These are phyloP conservation scores for Piprites chloris DNA, from an alignment of 2,113 vertebrate species.

Conservation along the genomic window DNA sequence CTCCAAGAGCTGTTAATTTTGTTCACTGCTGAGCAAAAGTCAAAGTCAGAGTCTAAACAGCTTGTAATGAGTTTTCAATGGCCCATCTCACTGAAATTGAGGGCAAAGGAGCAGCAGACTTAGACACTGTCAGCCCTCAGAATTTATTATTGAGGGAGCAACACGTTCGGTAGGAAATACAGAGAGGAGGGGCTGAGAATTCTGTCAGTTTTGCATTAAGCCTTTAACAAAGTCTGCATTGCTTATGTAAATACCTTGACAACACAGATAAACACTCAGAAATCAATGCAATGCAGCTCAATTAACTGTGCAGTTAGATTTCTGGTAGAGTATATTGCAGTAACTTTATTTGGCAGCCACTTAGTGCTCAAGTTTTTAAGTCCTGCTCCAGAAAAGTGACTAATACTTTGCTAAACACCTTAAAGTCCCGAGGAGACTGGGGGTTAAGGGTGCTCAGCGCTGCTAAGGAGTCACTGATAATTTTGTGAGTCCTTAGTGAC, in stretches of 20 bases:
- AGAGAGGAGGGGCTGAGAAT: constrained; percentile 32
- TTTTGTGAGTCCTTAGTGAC: background rate
- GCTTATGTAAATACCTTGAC: constrained; percentile 49
- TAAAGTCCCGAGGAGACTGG: background rate
- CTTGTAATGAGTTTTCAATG: constrained; percentile 90
- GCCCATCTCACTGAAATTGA: constrained; percentile 88
- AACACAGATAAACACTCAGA: constrained; percentile 34
- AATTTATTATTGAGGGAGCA: constrained; percentile 78
- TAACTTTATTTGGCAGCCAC: background rate
- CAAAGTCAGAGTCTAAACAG: constrained; percentile 89
- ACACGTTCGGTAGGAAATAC: constrained; percentile 31
- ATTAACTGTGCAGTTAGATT: background rate
- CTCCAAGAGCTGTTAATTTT: constrained; percentile 87
- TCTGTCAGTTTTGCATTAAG: constrained; percentile 21
- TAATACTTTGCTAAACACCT: constrained; percentile 10
- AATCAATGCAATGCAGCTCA: constrained; percentile 27
- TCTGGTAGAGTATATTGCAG: background rate
- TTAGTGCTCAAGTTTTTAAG: background rate
- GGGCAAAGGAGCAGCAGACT: constrained; percentile 85
- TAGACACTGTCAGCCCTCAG: constrained; percentile 75
- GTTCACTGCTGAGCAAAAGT: constrained; percentile 84
- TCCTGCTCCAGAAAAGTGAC: background rate
- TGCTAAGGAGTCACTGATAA: background rate
- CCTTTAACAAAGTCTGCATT: constrained; percentile 11
- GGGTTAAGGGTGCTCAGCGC: background rate